Evolutionary conservation across 2,113 vertebrate genomes (phyloP), one percentile per base, ranked within the genome.

Genomic region (Pelecanus crispus): DNA sequence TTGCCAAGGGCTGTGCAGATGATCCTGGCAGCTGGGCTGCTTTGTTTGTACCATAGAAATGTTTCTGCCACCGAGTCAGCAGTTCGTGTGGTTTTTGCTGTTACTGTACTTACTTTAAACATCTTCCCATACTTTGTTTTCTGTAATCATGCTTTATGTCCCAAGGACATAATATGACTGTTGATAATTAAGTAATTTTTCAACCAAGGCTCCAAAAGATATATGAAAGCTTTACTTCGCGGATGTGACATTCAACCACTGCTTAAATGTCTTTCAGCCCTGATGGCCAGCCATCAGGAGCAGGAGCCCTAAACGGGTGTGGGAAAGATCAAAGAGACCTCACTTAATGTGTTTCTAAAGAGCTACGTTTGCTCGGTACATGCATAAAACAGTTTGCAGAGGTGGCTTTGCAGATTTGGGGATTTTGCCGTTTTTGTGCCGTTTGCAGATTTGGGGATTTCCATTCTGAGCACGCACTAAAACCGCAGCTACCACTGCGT

Each of bases 101-200:
- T 68, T 67, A n/a, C 50, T 66, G 63, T 83, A 92, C 61, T 95
- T 72, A 74, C 55, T 89, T 73, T 21, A 89, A 87, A 63, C 55
- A 19, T 77, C 72, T 91, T 83, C 53, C 34, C 40, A 22, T 83
- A 16, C 67, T 86, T 83, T 31, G 26, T 83, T 95, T 92, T 67
- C 90, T 62, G 11, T 62, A 62, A 70, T 55, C 1, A 10, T 26
- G 11, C 45, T 88, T 32, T 81, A 22, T 19, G 11, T 56, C 86
- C 52, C 88, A 91, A 77, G 78, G 70, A 90, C 42, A 19, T 45
- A n/a, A 17, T 63, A 71, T 80, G 49, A 45, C 53, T 89, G 24
- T 34, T 74, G 52, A 11, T 75, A 87, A 85, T 95, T 59, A 86
- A 79, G 68, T 75, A 59, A 16, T 82, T 94, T 86, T 91, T 92